A percentile compares a stretch with the other conserved stretches of the same genome.
Conservation (phyloP, 2,797 vertebrate species). For the Ctenopoma multispine region DNA sequence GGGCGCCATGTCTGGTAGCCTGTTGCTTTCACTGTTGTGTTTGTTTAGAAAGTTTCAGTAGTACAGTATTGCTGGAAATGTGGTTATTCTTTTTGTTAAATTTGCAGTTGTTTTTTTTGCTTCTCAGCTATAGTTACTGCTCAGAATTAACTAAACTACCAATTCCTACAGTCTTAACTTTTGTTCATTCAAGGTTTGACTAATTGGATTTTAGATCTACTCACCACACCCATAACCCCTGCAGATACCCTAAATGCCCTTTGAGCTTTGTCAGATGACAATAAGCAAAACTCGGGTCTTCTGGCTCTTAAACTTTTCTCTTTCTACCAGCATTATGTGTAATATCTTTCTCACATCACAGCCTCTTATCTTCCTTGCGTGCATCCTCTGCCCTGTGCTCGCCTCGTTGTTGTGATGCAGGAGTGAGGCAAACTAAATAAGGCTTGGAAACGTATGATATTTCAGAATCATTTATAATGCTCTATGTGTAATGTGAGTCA, state of each 20-base stretch:
- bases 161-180: too few relatives aligned
- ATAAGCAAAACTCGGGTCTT: constrained; percentile 11
- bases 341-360: constrained; percentile 8
- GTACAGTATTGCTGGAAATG: too few relatives aligned
- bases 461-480: constrained; percentile 39
- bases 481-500: constrained; percentile 25
- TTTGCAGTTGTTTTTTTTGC: neutral
- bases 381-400: constrained; percentile 1
- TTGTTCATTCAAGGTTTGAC: too few relatives aligned
- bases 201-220: constrained; percentile 4
- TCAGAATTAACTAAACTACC: too few relatives aligned
- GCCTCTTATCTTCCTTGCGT: constrained; percentile 29
- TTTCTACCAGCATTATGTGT: constrained; percentile 1
- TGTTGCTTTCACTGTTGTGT: neutral
- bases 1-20: neutral
- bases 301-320: constrained; percentile 3
- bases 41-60: neutral
- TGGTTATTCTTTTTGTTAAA: neutral
- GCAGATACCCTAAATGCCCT: neutral
- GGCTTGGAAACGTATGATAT: constrained; percentile 25
- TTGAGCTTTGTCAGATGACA: constrained; percentile 26
- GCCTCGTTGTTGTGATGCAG: constrained; percentile 20
- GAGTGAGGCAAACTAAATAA: constrained; percentile 1
- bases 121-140: neutral
- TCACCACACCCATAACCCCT: neutral